Conservation (phyloP, 2,797 vertebrate species). For the Sandelia bainsii region DNA sequence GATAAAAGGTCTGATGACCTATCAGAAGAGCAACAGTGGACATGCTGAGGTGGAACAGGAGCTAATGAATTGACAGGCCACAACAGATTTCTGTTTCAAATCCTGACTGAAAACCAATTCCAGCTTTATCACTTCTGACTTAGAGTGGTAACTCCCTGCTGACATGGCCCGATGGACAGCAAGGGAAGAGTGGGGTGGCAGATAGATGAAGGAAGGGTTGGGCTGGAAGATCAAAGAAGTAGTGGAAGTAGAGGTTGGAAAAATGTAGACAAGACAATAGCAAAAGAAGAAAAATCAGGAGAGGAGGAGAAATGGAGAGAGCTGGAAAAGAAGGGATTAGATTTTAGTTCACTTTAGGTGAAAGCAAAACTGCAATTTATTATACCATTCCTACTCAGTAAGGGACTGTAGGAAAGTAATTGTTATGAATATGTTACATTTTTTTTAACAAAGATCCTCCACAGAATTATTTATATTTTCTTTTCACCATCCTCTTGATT, state of each 20-base stretch:
- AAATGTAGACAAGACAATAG: slow-evolving; percentile 7
- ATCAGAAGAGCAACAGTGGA: slow-evolving; percentile 31
- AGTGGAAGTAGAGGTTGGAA: slow-evolving; percentile 22
- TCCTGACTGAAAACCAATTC: slow-evolving; percentile 53
- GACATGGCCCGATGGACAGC: slow-evolving; percentile 26
- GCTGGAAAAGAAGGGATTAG: slow-evolving; percentile 12
- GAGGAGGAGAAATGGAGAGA: slow-evolving; percentile 1
- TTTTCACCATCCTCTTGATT: neutral
- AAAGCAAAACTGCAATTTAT: neutral
- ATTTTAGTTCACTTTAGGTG: slow-evolving; percentile 38
- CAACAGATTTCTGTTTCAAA: slow-evolving; percentile 43
- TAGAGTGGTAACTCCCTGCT: slow-evolving; percentile 27
- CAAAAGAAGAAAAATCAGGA: neutral
- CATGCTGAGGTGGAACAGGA: slow-evolving; percentile 43
- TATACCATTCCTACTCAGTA: neutral
- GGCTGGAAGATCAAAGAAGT: slow-evolving; percentile 42
- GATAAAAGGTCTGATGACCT: slow-evolving; percentile 17
- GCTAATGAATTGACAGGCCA: slow-evolving; percentile 29
- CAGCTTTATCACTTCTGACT: slow-evolving; percentile 36
- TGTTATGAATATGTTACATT: neutral
- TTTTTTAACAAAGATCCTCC: neutral
- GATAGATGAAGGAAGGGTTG: slow-evolving; percentile 24
- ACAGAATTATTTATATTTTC: neutral
- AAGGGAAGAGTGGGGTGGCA: slow-evolving; percentile 17
- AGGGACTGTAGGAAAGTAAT: neutral